These are phyloP conservation scores for Sorex fumeus DNA, from an alignment of 2,113 vertebrate genomes.

Conservation along the genomic window DNA sequence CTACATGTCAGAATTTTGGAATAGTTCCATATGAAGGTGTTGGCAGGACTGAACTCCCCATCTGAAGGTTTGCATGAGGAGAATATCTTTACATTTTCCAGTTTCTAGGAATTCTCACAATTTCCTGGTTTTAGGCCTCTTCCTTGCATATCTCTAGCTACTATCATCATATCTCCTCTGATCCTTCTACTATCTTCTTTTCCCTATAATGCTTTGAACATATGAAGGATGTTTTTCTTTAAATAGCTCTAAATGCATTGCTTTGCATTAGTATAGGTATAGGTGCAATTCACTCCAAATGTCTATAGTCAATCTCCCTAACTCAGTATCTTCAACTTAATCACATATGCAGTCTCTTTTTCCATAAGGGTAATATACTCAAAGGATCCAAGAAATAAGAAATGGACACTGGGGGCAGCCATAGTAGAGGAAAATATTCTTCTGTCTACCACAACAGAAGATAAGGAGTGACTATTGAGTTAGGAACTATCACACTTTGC, in stretches of 20 bases:
- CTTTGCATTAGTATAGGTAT: too few species aligned
- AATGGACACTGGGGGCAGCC: neutral
- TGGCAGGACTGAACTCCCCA: too few species aligned
- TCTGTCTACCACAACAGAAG: neutral
- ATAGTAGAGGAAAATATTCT: neutral
- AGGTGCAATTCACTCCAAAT: too few species aligned
- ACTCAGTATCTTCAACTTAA: conserved; percentile 33
- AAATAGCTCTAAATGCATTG: too few species aligned
- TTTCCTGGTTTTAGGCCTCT: neutral
- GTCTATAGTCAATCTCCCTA: neutral
- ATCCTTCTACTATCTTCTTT: conserved; percentile 9
- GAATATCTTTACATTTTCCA: conserved; percentile 5
- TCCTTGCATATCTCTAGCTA: neutral
- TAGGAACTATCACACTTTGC: neutral
- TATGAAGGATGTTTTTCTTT: neutral
- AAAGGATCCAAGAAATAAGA: neutral
- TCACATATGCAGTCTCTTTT: neutral
- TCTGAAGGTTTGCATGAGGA: neutral
- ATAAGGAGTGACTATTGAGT: neutral
- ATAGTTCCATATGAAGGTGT: too few species aligned
- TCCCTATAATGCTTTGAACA: neutral
- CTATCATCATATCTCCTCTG: conserved; percentile 15
- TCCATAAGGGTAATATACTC: neutral
- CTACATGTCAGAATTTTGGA: too few species aligned
- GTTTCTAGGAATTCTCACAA: neutral